Evolutionary conservation across 2,113 vertebrate genomes (phyloP), one percentile per base, ranked within the genome.

Genomic region (Oceanites oceanicus): DNA sequence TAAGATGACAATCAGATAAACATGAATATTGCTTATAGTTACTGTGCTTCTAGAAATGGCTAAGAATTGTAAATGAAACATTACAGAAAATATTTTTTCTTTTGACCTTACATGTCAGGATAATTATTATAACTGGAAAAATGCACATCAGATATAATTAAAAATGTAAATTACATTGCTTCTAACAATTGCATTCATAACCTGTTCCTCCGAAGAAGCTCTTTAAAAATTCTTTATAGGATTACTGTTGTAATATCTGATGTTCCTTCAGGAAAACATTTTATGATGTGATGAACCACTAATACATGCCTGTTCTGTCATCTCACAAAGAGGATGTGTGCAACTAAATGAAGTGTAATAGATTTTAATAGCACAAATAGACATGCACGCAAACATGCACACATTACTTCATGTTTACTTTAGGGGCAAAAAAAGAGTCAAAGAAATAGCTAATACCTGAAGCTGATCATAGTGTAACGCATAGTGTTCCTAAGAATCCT

Each of bases 391-490:
- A 87, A 84, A 47, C 12, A 30, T 2, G 7, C 21, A 52, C 22
- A 61, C 4, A 19, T 25, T 40, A 49, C 11, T 58, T 90, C 34
- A 83, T 30, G 27, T 45, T 87, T 59, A 29, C 4, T n/a, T 84
- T 10, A 72, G 29, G 18, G 8, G 10, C 13, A 71, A 65, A 66
- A 71, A 88, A 45, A 10, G 18, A 56, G 58, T 53, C 2, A 1
- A 90, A 77, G 26, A 88, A 79, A 85, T 7, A 74, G 38, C 8
- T 63, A 67, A 77, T 47, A 72, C 17, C 32, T 90, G 53, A 59
- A 65, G 19, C 13, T 34, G 42, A 14, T 0, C 36, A 23, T 7
- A 63, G 13, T 10, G 14, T 40, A 76, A 82, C 0, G 6, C 1
- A 2, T 3, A 40, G 30, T 17, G 29, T 55, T 62, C 25, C 45